phyloP scores from a whole-genome alignment of 2,113 vertebrate genomes.

The Aspiorhynchus laticeps region DNA sequence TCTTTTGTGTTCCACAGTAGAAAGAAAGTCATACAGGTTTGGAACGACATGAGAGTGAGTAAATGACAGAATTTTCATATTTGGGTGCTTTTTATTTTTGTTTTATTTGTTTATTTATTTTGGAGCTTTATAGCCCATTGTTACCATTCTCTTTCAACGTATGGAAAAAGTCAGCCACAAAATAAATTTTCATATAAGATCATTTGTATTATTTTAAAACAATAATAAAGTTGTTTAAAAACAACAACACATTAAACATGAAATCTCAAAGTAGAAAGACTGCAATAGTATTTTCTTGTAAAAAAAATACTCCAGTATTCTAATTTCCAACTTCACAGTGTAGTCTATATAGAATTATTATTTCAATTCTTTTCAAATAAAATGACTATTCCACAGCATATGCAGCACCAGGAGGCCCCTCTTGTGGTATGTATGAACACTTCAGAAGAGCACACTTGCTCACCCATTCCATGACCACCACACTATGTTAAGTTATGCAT shows the following conservation, averaged over 20 bases:
- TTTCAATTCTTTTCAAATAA: background rate
- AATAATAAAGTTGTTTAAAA: no score
- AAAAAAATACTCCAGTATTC: no score
- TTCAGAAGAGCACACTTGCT: background rate
- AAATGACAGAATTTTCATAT: background rate
- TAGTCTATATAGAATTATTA: background rate
- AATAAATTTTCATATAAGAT: background rate
- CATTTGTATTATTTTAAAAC: no score
- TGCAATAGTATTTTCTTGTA: no score
- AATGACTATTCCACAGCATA: background rate
- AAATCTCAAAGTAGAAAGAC: no score
- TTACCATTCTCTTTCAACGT: background rate
- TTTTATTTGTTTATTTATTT: background rate
- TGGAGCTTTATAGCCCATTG: background rate
- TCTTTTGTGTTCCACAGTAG: background rate
- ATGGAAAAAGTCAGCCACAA: background rate
- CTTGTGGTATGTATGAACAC: constrained; percentile 37
- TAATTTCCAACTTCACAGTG: no score
- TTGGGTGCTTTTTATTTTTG: no score
- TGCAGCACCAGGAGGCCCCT: constrained; percentile 38
- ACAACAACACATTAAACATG: no score
- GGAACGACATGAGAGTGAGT: background rate
- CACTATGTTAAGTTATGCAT: background rate
- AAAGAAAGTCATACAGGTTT: background rate
- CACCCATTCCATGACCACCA: background rate